Base-by-base conservation (phyloP, 2,888 invertebrate genomes). In the Osedax frankpressi region DNA sequence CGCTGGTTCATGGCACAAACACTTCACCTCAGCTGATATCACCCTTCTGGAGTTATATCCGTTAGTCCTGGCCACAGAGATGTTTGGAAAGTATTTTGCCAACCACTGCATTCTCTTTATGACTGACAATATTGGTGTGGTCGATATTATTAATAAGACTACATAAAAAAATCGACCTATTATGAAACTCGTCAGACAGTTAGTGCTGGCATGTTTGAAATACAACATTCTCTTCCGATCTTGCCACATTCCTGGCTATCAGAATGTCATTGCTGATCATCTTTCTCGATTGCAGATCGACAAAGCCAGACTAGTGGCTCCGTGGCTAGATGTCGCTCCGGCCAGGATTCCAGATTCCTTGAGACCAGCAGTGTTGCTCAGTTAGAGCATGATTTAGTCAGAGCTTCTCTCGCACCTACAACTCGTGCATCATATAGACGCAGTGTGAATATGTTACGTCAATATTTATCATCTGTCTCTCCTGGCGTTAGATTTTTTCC, bases 191-290 rank as follows among this genome's bases (percentile, higher is more conserved):
- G 65, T 65, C n/a, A 0, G 65, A 65, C 0, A 65, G 24, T 24
- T 65, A n/a, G 65, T 65, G 65, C 2, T 65, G 65, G 65, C n/a
- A 6, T 65, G 24, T 65, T 65, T 65, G 24, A 19, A 1, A 19
- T 65, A 65, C 19, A 65, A 65, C 19, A 65, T 65, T 0, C 28
- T 65, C 26, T 65, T 65, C 28, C 24, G 65, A 65, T 65, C n/a
- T 24, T 14, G 24, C 1, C 25, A 1, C 28, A 19, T 65, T 1
- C 65, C 24, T 3, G 65, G 24, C 1, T 65, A 65, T n/a, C 65
- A 65, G 65, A 65, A 65, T 65, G 65, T 65, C 65, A 65, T 65
- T 11, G 65, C 70, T 3, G 68, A 68, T 2, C 68, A 68, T 68
- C 68, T 68, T 70, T 65, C 65, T 19, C 65, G 65, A 2, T 65